These are phyloP conservation scores for Empis stercorea DNA, from an alignment of 2,888 invertebrate genomes.

Conservation along the genomic window DNA sequence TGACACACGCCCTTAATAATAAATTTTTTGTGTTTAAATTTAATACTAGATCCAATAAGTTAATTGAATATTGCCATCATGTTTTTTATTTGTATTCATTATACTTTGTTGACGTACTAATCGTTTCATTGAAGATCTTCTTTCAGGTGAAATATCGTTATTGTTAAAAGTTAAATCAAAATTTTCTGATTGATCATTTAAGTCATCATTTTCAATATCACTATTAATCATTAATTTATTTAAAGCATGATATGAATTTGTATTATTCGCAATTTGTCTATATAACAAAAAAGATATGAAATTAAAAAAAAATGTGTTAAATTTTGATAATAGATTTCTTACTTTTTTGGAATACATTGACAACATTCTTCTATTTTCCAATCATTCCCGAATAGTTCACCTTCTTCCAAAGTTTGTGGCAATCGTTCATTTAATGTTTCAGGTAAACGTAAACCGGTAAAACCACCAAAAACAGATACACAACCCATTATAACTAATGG, in stretches of 20 bases:
- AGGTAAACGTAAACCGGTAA: conserved; percentile 66
- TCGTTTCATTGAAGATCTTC: conserved; percentile 49
- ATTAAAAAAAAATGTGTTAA: too few species aligned
- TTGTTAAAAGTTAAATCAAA: too few species aligned
- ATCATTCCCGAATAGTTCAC: conserved; percentile 73
- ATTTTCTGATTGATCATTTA: too few species aligned
- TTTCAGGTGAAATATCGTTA: conserved; percentile 7
- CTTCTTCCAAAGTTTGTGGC: conserved; percentile 79
- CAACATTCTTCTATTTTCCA: conserved; percentile 65
- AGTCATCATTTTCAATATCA: too few species aligned
- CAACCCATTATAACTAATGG: conserved; percentile 76
- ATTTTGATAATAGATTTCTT: background rate
- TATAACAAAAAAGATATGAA: too few species aligned
- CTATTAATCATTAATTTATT: too few species aligned
- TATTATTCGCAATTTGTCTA: too few species aligned
- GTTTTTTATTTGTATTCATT: conserved; percentile 68
- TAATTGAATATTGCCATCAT: conserved; percentile 69
- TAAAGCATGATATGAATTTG: too few species aligned
- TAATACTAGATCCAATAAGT: conserved; percentile 83
- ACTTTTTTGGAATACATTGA: conserved; percentile 55
- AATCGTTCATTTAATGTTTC: conserved; percentile 73
- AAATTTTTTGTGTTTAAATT: too few species aligned
- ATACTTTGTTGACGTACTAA: conserved; percentile 66
- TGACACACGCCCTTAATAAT: too few species aligned
- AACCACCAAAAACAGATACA: conserved; percentile 67